These are phyloP conservation scores for Alsophila aescularia DNA, from an alignment of 2,888 invertebrate genomes.

Conservation along the genomic window DNA sequence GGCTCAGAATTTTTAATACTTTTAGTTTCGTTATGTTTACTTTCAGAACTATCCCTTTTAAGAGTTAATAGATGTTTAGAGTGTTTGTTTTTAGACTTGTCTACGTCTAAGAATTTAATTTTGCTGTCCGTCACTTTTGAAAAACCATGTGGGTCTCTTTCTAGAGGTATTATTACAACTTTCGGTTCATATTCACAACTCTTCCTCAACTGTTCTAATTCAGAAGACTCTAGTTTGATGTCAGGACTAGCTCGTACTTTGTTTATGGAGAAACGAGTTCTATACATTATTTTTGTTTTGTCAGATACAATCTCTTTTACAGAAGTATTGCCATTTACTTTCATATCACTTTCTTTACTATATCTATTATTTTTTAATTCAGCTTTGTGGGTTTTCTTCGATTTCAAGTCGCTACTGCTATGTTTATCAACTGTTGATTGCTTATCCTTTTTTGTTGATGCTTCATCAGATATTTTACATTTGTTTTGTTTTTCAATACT, in stretches of 20 bases:
- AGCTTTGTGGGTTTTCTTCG: neutral
- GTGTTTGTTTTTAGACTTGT: conserved; percentile 5
- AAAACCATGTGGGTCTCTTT: conserved; percentile 5
- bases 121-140: conserved; percentile 8
- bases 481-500: neutral
- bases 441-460: neutral
- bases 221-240: conserved; percentile 6
- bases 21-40: neutral
- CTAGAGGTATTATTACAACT: conserved; percentile 22
- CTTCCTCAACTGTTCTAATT: conserved; percentile 5
- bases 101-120: conserved; percentile 11
- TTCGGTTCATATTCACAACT: conserved; percentile 24
- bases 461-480: neutral
- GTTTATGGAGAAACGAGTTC: conserved; percentile 5
- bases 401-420: neutral
- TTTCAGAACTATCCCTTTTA: conserved; percentile 7
- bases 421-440: neutral
- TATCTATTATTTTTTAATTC: neutral
- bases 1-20: neutral
- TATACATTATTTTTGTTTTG: conserved; percentile 3
- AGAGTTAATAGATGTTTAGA: conserved; percentile 9
- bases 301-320: neutral
- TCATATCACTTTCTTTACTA: neutral
- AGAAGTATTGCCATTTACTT: conserved; percentile 7
- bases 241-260: conserved; percentile 10